A percentile compares a stretch with the other conserved stretches of the same genome.
These are phyloP conservation scores for Porphyrio hochstetteri DNA, from an alignment of 2,113 vertebrate genomes.

Conservation along the genomic window DNA sequence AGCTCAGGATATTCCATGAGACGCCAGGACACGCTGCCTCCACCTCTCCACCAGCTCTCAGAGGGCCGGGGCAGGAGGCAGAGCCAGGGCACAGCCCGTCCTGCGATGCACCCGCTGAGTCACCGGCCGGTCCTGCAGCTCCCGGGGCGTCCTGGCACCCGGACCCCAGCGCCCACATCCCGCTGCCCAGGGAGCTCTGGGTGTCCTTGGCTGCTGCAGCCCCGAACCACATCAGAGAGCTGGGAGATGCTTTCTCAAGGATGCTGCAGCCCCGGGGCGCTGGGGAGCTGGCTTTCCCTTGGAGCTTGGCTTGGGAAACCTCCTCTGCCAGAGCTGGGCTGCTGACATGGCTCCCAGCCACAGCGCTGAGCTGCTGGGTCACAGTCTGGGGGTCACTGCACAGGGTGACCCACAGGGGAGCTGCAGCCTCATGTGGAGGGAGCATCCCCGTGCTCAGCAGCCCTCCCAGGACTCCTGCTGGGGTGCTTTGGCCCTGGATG, in stretches of 20 bases:
- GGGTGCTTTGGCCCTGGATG: too few species aligned
- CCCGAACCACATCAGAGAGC: neutral
- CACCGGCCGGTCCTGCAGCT: neutral
- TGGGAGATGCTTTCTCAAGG: neutral
- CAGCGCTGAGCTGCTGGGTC: neutral
- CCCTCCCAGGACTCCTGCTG: too few species aligned
- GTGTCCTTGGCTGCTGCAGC: neutral
- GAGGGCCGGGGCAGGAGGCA: neutral
- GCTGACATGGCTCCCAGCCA: neutral
- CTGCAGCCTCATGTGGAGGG: neutral
- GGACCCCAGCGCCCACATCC: too few species aligned
- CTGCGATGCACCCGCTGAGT: accelerated
- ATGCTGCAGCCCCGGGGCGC: neutral
- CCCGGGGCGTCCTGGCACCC: neutral
- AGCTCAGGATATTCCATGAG: too few species aligned
- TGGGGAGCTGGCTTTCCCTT: neutral
- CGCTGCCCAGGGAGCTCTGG: neutral
- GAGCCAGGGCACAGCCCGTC: neutral
- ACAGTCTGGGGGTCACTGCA: neutral
- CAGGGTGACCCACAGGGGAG: accelerated
- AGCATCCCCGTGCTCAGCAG: neutral
- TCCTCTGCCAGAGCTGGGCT: neutral
- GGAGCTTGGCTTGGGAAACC: neutral
- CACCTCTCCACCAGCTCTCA: neutral
- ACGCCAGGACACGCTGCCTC: accelerated